These are phyloP conservation scores for Schizopygopsis pylzovi DNA, from an alignment of 2,797 vertebrate genomes.

Conservation along the genomic window DNA sequence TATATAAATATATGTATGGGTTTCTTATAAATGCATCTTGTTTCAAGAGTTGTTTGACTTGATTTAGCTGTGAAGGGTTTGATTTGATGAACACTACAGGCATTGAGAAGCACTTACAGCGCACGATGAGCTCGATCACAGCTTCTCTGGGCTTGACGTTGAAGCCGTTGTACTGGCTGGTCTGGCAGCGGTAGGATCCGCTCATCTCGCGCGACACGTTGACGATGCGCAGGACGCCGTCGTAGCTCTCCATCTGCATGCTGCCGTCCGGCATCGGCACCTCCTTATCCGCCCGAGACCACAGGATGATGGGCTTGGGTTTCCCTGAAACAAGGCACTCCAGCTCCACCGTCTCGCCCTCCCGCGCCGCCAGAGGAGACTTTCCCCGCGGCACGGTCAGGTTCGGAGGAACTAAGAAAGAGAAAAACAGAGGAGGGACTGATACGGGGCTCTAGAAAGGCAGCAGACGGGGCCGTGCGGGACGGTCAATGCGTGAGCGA, in stretches of 20 bases:
- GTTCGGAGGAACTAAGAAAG: constrained; percentile 95
- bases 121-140: constrained; percentile 90
- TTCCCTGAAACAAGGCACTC: constrained; percentile 98
- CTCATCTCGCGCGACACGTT: constrained; percentile 92
- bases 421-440: constrained; percentile 83
- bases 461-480: constrained; percentile 67
- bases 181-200: constrained; percentile 90
- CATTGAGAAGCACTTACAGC: constrained; percentile 60
- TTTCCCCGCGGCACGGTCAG: constrained; percentile 92
- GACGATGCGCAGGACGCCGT: constrained; percentile 87
- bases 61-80: no score
- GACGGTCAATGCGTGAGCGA: constrained; percentile 62
- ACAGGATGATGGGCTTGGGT: constrained; percentile 95
- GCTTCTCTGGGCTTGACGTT: constrained; percentile 93
- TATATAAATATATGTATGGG: no score
- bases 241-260: constrained; percentile 90
- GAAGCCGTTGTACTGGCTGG: constrained; percentile 97
- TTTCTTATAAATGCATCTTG: no score
- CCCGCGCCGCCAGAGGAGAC: constrained; percentile 88
- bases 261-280: constrained; percentile 90
- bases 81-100: no score
- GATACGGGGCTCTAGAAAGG: constrained; percentile 86
- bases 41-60: no score
- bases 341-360: constrained; percentile 94
- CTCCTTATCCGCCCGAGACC: constrained; percentile 93